phyloP scores from a whole-genome alignment of 2,888 invertebrate species.

The Allygus modestus region DNA sequence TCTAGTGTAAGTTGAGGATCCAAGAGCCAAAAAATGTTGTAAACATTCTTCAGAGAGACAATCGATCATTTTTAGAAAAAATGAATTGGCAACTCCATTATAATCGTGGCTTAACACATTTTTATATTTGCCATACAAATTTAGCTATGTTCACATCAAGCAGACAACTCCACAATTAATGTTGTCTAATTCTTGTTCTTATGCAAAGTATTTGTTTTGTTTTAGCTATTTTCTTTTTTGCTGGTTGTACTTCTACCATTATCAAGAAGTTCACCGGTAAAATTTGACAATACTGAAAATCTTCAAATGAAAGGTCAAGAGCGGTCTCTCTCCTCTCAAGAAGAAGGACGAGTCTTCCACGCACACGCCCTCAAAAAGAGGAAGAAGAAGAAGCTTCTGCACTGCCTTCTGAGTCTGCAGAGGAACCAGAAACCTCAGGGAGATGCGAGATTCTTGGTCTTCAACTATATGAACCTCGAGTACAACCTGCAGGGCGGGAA shows the following conservation, averaged over 20 bases:
- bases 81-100: no score
- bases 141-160: no score
- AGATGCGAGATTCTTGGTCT: slow-evolving; percentile 51
- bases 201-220: no score
- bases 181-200: no score
- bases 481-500: slow-evolving; percentile 47
- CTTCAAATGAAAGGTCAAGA: neutral
- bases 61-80: no score
- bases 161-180: no score
- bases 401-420: slow-evolving; percentile 58
- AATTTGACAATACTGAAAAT: slow-evolving; percentile 23
- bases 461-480: slow-evolving; percentile 60
- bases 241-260: neutral
- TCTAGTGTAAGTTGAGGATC: no score
- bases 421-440: slow-evolving; percentile 18
- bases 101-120: no score
- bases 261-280: slow-evolving; percentile 11
- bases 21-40: no score
- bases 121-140: no score
- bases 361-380: slow-evolving; percentile 59
- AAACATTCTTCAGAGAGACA: no score
- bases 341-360: slow-evolving; percentile 61
- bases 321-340: slow-evolving; percentile 23
- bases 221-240: neutral
- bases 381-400: slow-evolving; percentile 63